Percentiles rank a stretch among this genome's conserved stretches.
These are phyloP conservation scores for Pseudonaja textilis DNA, from an alignment of 2,113 vertebrate genomes.

Conservation along the genomic window DNA sequence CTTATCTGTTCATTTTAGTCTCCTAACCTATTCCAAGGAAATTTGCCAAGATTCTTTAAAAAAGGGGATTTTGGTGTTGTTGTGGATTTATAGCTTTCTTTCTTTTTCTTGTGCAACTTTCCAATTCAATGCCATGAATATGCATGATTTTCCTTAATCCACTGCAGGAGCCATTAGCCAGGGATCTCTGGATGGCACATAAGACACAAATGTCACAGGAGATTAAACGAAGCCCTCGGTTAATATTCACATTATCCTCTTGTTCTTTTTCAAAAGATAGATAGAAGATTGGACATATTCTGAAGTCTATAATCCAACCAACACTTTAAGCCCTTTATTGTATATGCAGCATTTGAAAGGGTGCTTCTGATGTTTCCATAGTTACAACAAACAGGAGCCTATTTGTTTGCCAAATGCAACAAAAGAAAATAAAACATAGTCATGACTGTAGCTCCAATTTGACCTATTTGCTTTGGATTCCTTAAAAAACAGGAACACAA, in stretches of 20 bases:
- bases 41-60: slow-evolving; percentile 47
- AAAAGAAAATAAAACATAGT: slow-evolving; percentile 24
- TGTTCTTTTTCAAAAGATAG: slow-evolving; percentile 73
- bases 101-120: slow-evolving; percentile 44
- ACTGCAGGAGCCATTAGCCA: slow-evolving; percentile 67
- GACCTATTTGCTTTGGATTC: background rate
- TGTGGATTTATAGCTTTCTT: slow-evolving; percentile 44
- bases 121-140: slow-evolving; percentile 71
- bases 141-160: slow-evolving; percentile 62
- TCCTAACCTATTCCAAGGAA: slow-evolving; percentile 45
- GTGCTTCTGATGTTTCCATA: slow-evolving; percentile 78
- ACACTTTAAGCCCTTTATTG: slow-evolving; percentile 79
- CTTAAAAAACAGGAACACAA: background rate
- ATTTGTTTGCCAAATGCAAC: slow-evolving; percentile 55
- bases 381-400: slow-evolving; percentile 69
- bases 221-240: slow-evolving; percentile 78
- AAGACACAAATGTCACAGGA: slow-evolving; percentile 70
- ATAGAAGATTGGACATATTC: slow-evolving; percentile 85
- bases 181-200: slow-evolving; percentile 57
- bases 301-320: slow-evolving; percentile 81
- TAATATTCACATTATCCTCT: slow-evolving; percentile 78
- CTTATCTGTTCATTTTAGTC: slow-evolving; percentile 41
- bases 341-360: slow-evolving; percentile 70
- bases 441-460: slow-evolving; percentile 21
- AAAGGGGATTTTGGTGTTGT: slow-evolving; percentile 48